Percentiles rank a stretch among this genome's conserved stretches.
Conservation (phyloP, 2,888 invertebrate genomes). For the Drosophila conformis region DNA sequence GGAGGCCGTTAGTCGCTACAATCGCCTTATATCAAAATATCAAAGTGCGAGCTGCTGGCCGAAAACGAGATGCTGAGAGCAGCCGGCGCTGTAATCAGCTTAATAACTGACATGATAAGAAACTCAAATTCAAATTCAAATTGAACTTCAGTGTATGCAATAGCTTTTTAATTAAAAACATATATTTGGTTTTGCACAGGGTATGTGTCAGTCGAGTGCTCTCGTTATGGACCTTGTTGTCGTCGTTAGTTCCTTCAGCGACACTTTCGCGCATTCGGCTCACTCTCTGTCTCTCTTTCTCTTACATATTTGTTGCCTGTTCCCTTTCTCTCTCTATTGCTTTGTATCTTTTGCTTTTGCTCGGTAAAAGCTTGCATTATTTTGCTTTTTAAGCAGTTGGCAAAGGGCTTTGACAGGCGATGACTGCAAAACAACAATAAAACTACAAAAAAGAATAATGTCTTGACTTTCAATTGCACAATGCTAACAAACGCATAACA, state of each 20-base stretch:
- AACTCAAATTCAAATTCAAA: neutral
- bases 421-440: slow-evolving; percentile 59
- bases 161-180: neutral
- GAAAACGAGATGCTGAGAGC: no score
- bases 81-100: neutral
- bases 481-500: slow-evolving; percentile 47
- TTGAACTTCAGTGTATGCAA: neutral
- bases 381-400: slow-evolving; percentile 75
- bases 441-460: slow-evolving; percentile 57
- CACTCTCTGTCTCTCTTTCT: neutral
- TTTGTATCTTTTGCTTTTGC: neutral
- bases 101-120: neutral
- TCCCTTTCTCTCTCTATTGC: neutral
- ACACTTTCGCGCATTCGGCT: neutral
- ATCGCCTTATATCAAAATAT: no score
- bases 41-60: no score
- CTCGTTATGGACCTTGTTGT: neutral
- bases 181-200: neutral
- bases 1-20: slow-evolving; percentile 85
- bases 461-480: slow-evolving; percentile 78
- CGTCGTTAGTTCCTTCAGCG: neutral
- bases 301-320: neutral
- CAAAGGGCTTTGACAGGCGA: slow-evolving; percentile 66
- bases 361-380: slow-evolving; percentile 60
- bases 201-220: neutral